Evolutionary conservation across 1,140 invertebrate genomes (phyloP).

Genomic region (Sycophaga agraensis): DNA sequence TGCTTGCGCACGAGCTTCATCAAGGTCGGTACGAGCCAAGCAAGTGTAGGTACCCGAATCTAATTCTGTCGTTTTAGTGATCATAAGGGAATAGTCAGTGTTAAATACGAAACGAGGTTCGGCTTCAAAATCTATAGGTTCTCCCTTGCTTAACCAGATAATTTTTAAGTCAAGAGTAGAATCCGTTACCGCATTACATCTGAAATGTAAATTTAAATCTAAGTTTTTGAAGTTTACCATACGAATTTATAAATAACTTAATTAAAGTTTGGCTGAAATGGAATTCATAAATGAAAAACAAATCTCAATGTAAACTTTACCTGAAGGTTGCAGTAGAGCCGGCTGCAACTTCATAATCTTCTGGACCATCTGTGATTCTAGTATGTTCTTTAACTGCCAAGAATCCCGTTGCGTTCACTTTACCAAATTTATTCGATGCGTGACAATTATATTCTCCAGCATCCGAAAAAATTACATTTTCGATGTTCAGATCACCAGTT

Average conservation of each 20-base stretch:
- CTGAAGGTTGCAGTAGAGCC: conserved; percentile 85
- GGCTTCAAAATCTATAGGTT: conserved; percentile 83
- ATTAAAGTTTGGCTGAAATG: background rate
- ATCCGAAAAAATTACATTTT: conserved; percentile 80
- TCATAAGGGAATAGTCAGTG: conserved; percentile 89
- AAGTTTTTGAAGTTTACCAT: too few species aligned
- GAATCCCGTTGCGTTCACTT: conserved; percentile 72
- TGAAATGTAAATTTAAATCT: too few species aligned
- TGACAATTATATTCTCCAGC: conserved; percentile 87
- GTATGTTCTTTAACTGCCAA: conserved; percentile 85
- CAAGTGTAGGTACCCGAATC: conserved; percentile 97
- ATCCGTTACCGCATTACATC: conserved; percentile 89
- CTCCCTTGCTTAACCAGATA: conserved; percentile 84
- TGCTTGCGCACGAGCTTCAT: conserved; percentile 79
- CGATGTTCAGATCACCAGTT: conserved; percentile 84
- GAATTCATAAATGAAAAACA: too few species aligned
- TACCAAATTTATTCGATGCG: conserved; percentile 91
- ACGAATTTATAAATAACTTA: background rate
- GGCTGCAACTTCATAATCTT: conserved; percentile 88
- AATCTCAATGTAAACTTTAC: conserved; percentile 28
- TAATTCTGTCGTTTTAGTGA: conserved; percentile 89
- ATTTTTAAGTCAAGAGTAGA: conserved; percentile 77
- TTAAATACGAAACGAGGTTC: conserved; percentile 80
- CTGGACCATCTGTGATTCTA: conserved; percentile 80
- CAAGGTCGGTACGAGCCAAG: conserved; percentile 87